These are phyloP conservation scores for Dasyprocta punctata DNA, from an alignment of 2,113 vertebrate species.

Conservation along the genomic window DNA sequence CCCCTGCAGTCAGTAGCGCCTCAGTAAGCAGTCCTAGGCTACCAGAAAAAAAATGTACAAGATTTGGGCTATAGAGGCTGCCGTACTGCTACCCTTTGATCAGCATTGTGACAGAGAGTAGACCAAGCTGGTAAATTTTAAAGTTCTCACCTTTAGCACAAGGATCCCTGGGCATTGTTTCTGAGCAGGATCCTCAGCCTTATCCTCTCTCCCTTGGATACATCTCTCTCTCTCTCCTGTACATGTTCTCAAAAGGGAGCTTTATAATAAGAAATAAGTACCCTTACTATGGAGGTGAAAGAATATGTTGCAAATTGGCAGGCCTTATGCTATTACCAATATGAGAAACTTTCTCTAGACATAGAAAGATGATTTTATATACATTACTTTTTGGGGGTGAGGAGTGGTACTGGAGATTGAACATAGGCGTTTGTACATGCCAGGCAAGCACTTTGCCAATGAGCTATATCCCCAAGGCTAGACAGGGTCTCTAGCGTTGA, in stretches of 20 bases:
- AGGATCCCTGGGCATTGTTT: background rate
- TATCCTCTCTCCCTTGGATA: background rate
- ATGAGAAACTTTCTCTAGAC: background rate
- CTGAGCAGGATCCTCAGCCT: background rate
- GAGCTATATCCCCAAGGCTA: background rate
- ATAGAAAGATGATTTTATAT: background rate
- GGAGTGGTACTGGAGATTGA: background rate
- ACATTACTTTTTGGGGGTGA: background rate
- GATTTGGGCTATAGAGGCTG: conserved; percentile 94
- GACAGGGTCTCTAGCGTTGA: background rate
- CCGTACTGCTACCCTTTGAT: conserved; percentile 94
- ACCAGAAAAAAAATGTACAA: conserved; percentile 94
- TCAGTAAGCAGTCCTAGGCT: conserved; percentile 85
- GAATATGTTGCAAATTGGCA: background rate
- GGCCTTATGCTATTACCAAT: rapidly evolving
- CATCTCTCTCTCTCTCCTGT: background rate
- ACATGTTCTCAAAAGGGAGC: background rate
- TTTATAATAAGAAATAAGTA: background rate
- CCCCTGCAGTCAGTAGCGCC: conserved; percentile 84
- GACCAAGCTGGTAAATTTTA: conserved; percentile 94
- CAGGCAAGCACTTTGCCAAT: background rate
- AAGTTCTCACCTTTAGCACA: conserved; percentile 85
- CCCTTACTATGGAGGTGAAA: background rate
- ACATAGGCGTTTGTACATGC: background rate
- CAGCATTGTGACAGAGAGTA: conserved; percentile 93